phyloP scores from a whole-genome alignment of 2,113 vertebrate genomes.

The Muntiacus muntjak region DNA sequence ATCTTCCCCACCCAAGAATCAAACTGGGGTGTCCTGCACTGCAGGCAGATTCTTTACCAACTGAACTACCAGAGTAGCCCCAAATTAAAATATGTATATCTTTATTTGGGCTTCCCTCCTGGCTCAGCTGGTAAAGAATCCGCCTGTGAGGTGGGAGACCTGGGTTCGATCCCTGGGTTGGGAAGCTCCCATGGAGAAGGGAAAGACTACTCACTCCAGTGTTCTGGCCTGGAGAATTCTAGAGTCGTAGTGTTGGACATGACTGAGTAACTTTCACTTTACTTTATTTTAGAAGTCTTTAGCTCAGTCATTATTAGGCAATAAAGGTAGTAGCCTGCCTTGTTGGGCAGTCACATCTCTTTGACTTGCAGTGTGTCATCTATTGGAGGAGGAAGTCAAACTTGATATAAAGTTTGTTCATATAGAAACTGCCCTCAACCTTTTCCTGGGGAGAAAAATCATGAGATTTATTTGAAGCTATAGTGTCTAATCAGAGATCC shows the following conservation, averaged over 20 bases:
- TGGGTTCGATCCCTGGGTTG: background rate
- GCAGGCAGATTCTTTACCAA: background rate
- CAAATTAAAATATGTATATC: background rate
- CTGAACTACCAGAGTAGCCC: background rate
- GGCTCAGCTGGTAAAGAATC: background rate
- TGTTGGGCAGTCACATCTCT: background rate
- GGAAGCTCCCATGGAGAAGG: background rate
- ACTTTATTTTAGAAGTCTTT: background rate
- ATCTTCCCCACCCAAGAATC: background rate
- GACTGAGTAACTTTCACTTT: background rate
- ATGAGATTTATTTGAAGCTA: conserved; percentile 2
- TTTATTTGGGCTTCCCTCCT: background rate
- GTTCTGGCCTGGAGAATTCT: background rate
- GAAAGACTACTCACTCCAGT: background rate
- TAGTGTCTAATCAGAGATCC: background rate
- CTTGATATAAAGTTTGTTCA: background rate
- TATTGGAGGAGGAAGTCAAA: background rate
- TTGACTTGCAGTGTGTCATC: background rate
- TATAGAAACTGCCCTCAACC: background rate
- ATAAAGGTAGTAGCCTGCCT: background rate
- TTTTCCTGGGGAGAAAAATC: background rate
- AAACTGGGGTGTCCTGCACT: background rate
- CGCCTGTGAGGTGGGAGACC: background rate
- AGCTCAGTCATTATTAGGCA: background rate
- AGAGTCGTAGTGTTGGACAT: background rate